Base-by-base conservation (phyloP, 2,888 invertebrate genomes). In the Ophioninae sp. region DNA sequence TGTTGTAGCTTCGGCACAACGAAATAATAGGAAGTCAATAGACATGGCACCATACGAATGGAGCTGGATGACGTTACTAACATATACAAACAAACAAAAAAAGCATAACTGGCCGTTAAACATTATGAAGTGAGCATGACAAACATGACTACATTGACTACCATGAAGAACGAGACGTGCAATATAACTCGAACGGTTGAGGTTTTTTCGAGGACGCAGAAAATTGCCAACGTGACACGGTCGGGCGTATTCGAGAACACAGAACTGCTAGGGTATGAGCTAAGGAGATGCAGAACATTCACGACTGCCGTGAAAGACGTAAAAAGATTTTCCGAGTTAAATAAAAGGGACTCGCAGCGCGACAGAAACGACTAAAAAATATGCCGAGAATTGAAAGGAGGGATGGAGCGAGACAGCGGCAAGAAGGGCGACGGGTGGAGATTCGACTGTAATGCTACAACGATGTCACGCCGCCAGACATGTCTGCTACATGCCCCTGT, bases 371-470 rank as follows among this genome's bases (percentile, higher is more conserved):
- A 39, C 64, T 71, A 81, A 83, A 73, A 68, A 58, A 20, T 58
- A 44, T 58, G 44, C 41, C 20, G 64, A 63, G 56, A 72, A 58
- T 41, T 61, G 22, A 37, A 61, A 13, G 51, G 20, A 30, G 56
- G 64, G 65, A 68, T 51, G 76, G 69, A 39, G 44, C 13, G 61
- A 22, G 39, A 71, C 58, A 71, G 71, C 8, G 39, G 37, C 6
- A 51, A 65, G 41, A 67, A 81, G 75, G 67, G 37, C 59, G 79
- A 63, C 74, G 81, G 77, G 72, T 63, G 72, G 51, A 78, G 65
- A 86, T 82, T 82, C 76, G 79, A 83, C 83, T 81, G 82, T 77
- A 85, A 85, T 86, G 85, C 78, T 82, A 85, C 85, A 82, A 83
- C 80, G 80, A 81, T 83, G 82, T 83, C 82, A 63, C 79, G 71